Base-by-base conservation (phyloP, 2,888 invertebrate genomes). In the Listrodromus nycthemerus region DNA sequence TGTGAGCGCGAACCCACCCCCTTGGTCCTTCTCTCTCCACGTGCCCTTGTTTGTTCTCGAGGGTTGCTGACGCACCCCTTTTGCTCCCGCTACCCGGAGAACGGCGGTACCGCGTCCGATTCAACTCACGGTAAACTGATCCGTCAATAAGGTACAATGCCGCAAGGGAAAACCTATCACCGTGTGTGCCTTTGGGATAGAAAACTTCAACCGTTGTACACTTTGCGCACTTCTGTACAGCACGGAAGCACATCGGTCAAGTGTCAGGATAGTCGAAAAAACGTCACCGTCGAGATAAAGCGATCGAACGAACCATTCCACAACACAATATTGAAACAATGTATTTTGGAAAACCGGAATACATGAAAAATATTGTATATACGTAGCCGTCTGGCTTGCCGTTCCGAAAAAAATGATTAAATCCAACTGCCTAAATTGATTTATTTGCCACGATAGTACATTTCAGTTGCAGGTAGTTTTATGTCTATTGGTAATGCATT, bases 41-140 rank as follows among this genome's bases (percentile, higher is more conserved):
- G 65, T 41, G 55, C 71, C 70, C 76, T 69, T 83, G 74, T 85
- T 83, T 84, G 70, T 71, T 83, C 78, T 81, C 71, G 78, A 77
- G 75, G 83, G 83, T 4, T 45, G 69, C 66, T 76, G 74, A 78
- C 70, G 75, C 83, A 69, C 80, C 80, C 83, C 75, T 77, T 76
- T 66, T 33, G 61, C 61, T 45, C n/a, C 41, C 77, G 37, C 13
- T 30, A 37, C 63, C 52, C 33, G 65, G 50, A 48, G 65, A 75
- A 65, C 50, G 61, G 6, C 30, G 13, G 48, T 4, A 71, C 63
- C 75, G 50, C 24, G 66, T 69, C 73, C 61, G 71, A 78, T 65
- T 74, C 61, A 74, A 70, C 84, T 84, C 48, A 74, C 70, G 74
- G 83, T 84, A 84, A 85, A 85, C 78, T 69, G 83, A 85, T 83